A percentile compares a stretch with the other conserved stretches of the same genome.
Conservation (phyloP, 2,113 vertebrate species). For the Anthoscopus minutus region DNA sequence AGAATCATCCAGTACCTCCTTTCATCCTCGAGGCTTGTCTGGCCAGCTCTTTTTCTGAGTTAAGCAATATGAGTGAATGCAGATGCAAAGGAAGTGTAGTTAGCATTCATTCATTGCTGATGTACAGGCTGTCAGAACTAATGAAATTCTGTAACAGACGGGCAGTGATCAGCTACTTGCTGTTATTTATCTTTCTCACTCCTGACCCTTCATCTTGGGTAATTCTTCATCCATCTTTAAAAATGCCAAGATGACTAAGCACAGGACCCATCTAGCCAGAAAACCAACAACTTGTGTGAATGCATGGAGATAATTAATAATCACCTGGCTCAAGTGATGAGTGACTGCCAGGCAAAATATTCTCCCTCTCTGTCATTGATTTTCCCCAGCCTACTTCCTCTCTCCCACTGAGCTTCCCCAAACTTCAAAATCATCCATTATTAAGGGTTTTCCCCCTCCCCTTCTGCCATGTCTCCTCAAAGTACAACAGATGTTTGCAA, state of each 20-base stretch:
- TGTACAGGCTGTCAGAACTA: conserved; percentile 70
- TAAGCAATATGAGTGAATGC: not conserved
- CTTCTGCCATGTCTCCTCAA: conserved; percentile 19
- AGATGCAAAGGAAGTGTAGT: conserved; percentile 46
- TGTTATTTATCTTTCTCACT: conserved; percentile 72
- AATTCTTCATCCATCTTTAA: conserved; percentile 72
- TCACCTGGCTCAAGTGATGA: conserved; percentile 69
- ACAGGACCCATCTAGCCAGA: conserved; percentile 69
- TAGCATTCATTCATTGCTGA: conserved; percentile 67
- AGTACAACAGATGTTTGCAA: conserved; percentile 43
- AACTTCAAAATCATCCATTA: conserved; percentile 25
- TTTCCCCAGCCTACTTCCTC: not conserved
- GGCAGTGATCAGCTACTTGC: conserved; percentile 59
- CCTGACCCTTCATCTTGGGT: conserved; percentile 28
- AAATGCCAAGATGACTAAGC: conserved; percentile 82
- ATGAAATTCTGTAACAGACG: conserved; percentile 71
- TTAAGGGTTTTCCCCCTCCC: not conserved
- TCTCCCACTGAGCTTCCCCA: not conserved
- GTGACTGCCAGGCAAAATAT: conserved; percentile 61
- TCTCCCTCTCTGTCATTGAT: not conserved
- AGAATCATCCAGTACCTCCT: not conserved
- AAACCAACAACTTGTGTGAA: conserved; percentile 80
- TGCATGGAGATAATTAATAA: conserved; percentile 78
- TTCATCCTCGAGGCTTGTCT: not conserved
- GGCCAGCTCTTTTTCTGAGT: not conserved